Percentiles rank a stretch among this genome's conserved stretches.
phyloP scores from a whole-genome alignment of 2,888 invertebrate species.

The Petrolisthes manimaculis region DNA sequence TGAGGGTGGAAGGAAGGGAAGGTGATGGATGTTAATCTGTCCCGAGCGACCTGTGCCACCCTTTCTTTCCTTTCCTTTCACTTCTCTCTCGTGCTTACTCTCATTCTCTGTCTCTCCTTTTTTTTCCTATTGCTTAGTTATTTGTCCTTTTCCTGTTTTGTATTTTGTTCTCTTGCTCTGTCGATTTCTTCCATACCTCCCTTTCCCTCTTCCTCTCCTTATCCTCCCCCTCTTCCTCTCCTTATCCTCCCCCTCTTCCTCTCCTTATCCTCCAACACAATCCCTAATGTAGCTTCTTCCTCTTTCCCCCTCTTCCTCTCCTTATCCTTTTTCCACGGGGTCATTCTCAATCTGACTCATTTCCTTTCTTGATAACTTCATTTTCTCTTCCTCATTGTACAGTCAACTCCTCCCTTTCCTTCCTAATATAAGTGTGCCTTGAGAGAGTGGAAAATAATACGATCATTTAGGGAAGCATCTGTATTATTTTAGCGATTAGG shows the following conservation, averaged over 20 bases:
- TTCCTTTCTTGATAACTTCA: neutral
- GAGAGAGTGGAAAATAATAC: no score
- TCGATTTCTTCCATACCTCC: neutral
- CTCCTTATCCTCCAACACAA: neutral
- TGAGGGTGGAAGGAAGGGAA: neutral
- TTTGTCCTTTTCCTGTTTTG: neutral
- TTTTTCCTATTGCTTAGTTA: no score
- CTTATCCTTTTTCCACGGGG: neutral
- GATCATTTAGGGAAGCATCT: no score
- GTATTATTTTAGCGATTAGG: no score
- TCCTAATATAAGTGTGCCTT: no score
- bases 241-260: neutral
- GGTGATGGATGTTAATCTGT: constrained; percentile 47
- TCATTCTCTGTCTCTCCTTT: neutral
- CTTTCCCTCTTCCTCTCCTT: neutral
- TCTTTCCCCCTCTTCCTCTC: neutral
- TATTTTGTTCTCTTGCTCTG: neutral
- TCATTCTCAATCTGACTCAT: neutral
- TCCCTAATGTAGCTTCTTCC: neutral
- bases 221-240: neutral
- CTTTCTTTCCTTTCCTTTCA: neutral
- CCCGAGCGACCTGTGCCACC: constrained; percentile 35
- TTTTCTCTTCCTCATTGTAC: neutral
- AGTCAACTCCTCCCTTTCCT: neutral
- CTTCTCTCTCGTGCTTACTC: neutral